A percentile compares a stretch with the other conserved stretches of the same genome.
Evolutionary conservation across 2,797 vertebrate species (phyloP).

Genomic region (Knipowitschia caucasica): DNA sequence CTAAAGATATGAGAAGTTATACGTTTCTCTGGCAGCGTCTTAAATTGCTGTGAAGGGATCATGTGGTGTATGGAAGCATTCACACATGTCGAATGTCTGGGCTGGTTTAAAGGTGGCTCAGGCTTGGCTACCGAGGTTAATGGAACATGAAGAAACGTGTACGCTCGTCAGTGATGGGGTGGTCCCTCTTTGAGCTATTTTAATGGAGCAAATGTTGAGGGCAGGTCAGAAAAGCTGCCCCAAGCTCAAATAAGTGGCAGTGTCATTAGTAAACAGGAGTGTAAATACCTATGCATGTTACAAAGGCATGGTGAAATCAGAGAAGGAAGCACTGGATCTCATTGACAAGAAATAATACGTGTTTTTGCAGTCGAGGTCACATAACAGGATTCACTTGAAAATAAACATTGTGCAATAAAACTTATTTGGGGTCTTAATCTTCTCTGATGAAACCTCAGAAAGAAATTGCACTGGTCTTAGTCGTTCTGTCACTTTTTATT

Average conservation of each 20-base stretch:
- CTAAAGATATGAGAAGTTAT: slow-evolving; percentile 75
- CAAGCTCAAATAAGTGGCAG: not conserved
- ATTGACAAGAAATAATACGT: slow-evolving; percentile 38
- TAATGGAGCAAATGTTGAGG: slow-evolving; percentile 8
- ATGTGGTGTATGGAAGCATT: slow-evolving; percentile 35
- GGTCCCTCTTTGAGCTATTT: slow-evolving; percentile 8
- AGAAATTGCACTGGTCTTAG: slow-evolving; percentile 53
- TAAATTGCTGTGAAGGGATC: slow-evolving; percentile 44
- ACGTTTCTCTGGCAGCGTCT: slow-evolving; percentile 59
- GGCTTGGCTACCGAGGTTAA: slow-evolving; percentile 50
- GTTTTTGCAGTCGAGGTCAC: slow-evolving; percentile 46
- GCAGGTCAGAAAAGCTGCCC: not conserved
- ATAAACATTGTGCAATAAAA: slow-evolving; percentile 56
- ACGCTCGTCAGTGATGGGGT: slow-evolving; percentile 18
- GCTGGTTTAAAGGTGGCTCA: slow-evolving; percentile 25
- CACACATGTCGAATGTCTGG: slow-evolving; percentile 22
- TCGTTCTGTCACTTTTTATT: slow-evolving; percentile 37
- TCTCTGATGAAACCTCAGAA: slow-evolving; percentile 28
- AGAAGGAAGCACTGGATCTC: slow-evolving; percentile 28
- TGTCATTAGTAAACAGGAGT: not conserved
- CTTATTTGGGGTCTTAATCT: slow-evolving; percentile 39
- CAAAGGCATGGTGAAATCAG: slow-evolving; percentile 17
- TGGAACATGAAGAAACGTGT: slow-evolving; percentile 13
- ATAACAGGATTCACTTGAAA: slow-evolving; percentile 51
- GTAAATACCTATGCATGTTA: not conserved